phyloP scores from a whole-genome alignment of 2,113 vertebrate species.

The Suricata suricatta region DNA sequence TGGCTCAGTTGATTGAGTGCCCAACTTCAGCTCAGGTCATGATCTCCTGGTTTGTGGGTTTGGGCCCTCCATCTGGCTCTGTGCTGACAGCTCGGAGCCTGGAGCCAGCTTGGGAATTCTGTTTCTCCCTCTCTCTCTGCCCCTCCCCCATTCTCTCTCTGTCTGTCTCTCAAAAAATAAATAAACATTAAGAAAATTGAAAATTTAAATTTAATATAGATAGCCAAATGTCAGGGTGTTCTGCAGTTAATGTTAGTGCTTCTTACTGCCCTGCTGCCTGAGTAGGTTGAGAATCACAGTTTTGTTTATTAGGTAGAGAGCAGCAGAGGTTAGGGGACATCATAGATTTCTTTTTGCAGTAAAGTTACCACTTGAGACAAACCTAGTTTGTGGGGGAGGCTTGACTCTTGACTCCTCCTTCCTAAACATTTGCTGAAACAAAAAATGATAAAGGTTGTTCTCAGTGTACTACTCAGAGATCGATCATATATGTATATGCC shows the following conservation, averaged over 20 bases:
- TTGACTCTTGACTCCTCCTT: background rate
- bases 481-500: background rate
- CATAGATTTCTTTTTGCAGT: background rate
- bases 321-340: background rate
- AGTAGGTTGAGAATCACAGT: background rate
- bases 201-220: background rate
- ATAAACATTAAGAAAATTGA: too few relatives aligned
- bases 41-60: too few relatives aligned
- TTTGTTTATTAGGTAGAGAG: background rate
- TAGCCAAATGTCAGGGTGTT: background rate
- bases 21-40: too few relatives aligned
- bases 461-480: background rate
- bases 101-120: too few relatives aligned
- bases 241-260: background rate
- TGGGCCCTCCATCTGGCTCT: too few relatives aligned
- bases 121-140: too few relatives aligned
- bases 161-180: too few relatives aligned
- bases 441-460: background rate
- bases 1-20: too few relatives aligned
- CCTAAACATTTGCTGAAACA: background rate
- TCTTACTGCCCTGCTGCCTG: background rate
- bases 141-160: too few relatives aligned
- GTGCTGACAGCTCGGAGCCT: too few relatives aligned
- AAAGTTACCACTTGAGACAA: background rate
- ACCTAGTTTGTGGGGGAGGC: background rate